Evolutionary conservation across 64 coral and sea anemone genomes (phyloP).

Genomic region (Hydrozoanthus tunicans): DNA sequence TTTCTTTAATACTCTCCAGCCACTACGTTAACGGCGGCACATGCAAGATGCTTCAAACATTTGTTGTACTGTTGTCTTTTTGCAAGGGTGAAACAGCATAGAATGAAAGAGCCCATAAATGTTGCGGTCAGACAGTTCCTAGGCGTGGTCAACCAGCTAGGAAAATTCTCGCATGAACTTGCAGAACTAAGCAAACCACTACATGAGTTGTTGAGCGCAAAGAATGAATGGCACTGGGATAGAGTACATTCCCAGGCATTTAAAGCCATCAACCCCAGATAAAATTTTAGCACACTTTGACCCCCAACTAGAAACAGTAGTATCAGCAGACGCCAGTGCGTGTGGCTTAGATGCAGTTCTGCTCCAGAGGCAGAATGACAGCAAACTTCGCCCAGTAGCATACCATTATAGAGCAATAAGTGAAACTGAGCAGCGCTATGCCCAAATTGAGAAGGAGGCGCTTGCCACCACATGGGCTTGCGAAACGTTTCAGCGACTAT

Average conservation of each 20-base stretch:
- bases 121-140: constrained; percentile 8
- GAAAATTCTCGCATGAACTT: constrained; percentile 5
- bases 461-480: neutral
- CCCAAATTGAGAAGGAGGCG: constrained; percentile 2
- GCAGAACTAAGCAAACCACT: constrained; percentile 13
- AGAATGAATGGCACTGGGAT: constrained; percentile 26
- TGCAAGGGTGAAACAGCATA: too few species aligned
- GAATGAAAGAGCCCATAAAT: neutral
- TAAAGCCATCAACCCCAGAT: neutral
- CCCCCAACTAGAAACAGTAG: neutral
- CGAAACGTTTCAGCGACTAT: neutral
- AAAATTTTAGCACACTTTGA: neutral
- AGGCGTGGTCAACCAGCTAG: constrained; percentile 34
- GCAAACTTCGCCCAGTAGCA: neutral
- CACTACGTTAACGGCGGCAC: too few species aligned
- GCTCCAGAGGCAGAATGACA: neutral
- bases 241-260: constrained; percentile 5
- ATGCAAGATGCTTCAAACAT: too few species aligned
- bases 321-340: neutral
- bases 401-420: neutral
- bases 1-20: too few species aligned
- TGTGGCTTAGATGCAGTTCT: neutral
- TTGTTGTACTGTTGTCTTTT: too few species aligned
- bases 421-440: constrained; percentile 3
- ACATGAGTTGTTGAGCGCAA: constrained; percentile 38